Evolutionary conservation across 2,888 invertebrate genomes (phyloP), one percentile per base, ranked within the genome.

Genomic region (Polymixis lichenea): DNA sequence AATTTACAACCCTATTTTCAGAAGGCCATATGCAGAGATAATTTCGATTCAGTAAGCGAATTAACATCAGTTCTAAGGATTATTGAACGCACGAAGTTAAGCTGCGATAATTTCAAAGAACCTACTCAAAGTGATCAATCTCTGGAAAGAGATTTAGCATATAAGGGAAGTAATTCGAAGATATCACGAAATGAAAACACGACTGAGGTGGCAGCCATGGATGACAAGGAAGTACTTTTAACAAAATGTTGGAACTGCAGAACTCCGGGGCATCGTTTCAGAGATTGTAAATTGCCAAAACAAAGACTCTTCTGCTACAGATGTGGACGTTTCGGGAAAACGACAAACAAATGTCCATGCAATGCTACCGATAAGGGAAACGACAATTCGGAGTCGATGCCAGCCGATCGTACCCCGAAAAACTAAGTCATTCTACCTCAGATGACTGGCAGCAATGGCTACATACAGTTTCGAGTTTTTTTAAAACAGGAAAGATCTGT

Each of bases 311-410:
- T 72, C 49, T 72, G 65, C 22, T 72, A 58, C 49, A 65, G 1
- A 58, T 72, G 72, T 65, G 72, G 72, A n/a, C 72, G 65, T 49
- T 72, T 72, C n/a, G 72, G 72, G 28, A 56, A 65, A 49, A 65
- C 72, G 9, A 65, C 65, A n/a, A 65, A 56, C 49, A 72, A 72
- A 65, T 72, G 65, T 28, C n/a, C 65, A 28, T 72, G 65, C 32
- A 65, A 28, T 32, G 56, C 55, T n/a, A 22, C 28, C 3, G 56
- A 65, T 56, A 65, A 65, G 65, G 72, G 72, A 72, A 65, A 72
- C 72, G 72, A 49, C 28, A 46, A 65, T 22, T 65, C 46, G 72
- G 72, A n/a, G 65, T 72, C 72, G 71, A 72, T 72, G 46, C 62
- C 61, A 11, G 70, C 70, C 70, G 61, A 53, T 71, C 61, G 70